Base-by-base conservation (phyloP, 1,140 invertebrate genomes). In the Chionoecetes opilio region DNA sequence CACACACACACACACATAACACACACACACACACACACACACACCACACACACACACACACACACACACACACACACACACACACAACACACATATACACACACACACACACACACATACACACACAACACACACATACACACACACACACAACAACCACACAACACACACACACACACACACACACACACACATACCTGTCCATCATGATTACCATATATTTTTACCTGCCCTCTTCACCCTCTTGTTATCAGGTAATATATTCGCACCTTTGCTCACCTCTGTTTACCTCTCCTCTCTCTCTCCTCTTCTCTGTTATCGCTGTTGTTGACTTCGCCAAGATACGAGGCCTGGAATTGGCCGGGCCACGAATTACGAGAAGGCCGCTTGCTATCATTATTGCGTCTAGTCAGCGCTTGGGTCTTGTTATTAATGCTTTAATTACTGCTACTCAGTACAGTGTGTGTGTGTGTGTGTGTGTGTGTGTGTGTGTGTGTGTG, bases 1-100 rank as follows among this genome's bases (percentile, higher is more conserved):
- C 87, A 89, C 87, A 89, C 87, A 89, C 37, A 89, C 87, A 89
- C 37, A 89, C 37, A 89, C 87, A 89, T 26, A 89, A 89, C 87
- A 89, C 37, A 89, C 87, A 89, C 87, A 89, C 37, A 89, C 87
- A 89, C 87, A 89, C 37, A 89, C 37, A 89, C 87, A 89, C 37
- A 89, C 37, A 89, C 37, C 37, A 89, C 35, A 88, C 37, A 88
- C 35, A 88, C 37, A 88, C 35, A 88, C 35, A 88, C 37, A 88
- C 37, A 88, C 35, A 88, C 37, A 88, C 26, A 88, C 37, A 88
- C 35, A 32, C 37, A 88, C 35, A 88, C 35, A 88, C 37, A 88
- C 35, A 88, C 37, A 88, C 26, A n/a, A 31, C 86, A 88, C 37
- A 88, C 86, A 88, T 26, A 37, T 32, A 32, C 86, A 88, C 35